A percentile compares a stretch with the other conserved stretches of the same genome.
These are phyloP conservation scores for Boloria euphrosyne DNA, from an alignment of 2,888 invertebrate species.

Conservation along the genomic window DNA sequence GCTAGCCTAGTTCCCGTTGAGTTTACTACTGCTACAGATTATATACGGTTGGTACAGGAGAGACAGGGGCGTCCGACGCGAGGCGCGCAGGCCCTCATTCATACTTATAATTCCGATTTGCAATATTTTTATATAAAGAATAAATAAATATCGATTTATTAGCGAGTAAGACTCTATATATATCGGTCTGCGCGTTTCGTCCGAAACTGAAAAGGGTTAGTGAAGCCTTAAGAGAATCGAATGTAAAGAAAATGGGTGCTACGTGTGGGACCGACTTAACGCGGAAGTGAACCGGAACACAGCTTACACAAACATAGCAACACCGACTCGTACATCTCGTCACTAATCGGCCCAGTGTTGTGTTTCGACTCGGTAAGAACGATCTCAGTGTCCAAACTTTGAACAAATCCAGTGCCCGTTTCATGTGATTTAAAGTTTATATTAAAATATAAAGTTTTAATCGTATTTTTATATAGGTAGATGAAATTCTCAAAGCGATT, in stretches of 20 bases:
- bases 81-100: constrained; percentile 36
- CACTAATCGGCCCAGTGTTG: constrained; percentile 53
- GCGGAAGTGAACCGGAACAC: constrained; percentile 26
- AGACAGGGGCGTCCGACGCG: constrained; percentile 42
- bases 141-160: constrained; percentile 58
- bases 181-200: constrained; percentile 50
- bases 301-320: constrained; percentile 17
- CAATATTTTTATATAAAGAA: constrained; percentile 67
- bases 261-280: constrained; percentile 58
- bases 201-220: constrained; percentile 55
- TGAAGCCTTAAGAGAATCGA: constrained; percentile 56
- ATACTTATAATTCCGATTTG: constrained; percentile 41
- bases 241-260: constrained; percentile 65
- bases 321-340: constrained; percentile 29
- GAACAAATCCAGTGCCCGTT: constrained; percentile 79
- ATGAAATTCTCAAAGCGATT: constrained; percentile 69
- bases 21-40: constrained; percentile 44
- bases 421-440: constrained; percentile 70
- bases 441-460: constrained; percentile 66
- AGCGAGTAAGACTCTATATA: constrained; percentile 50
- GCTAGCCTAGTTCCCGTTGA: constrained; percentile 65
- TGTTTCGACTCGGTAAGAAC: constrained; percentile 47
- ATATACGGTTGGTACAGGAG: constrained; percentile 35
- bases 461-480: constrained; percentile 77
- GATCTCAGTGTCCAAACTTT: constrained; percentile 77